phyloP scores from a whole-genome alignment of 2,797 vertebrate genomes.

The Dicrostonyx torquatus region DNA sequence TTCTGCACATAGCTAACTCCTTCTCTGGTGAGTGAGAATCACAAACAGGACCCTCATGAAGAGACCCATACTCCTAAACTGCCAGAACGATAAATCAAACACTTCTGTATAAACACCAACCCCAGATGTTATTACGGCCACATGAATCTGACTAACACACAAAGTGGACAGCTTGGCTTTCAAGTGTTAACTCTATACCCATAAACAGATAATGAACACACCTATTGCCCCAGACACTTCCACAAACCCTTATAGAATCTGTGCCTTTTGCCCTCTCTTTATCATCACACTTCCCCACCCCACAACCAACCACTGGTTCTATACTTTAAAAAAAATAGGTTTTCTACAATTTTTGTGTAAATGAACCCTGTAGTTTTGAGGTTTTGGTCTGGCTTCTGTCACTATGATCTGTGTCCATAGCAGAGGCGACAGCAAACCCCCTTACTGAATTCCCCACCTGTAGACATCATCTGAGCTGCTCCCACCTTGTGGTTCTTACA shows the following conservation, averaged over 20 bases:
- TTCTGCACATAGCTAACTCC: not conserved
- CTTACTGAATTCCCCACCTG: not conserved
- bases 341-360: not conserved
- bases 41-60: not conserved
- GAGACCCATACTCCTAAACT: not conserved
- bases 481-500: not conserved
- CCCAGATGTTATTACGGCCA: not conserved
- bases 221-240: not conserved
- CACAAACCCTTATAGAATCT: not conserved
- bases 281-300: not conserved
- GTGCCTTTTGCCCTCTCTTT: not conserved
- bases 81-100: not conserved
- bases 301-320: not conserved
- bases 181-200: not conserved
- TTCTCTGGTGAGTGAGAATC: not conserved
- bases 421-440: accelerated
- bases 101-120: not conserved
- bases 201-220: not conserved
- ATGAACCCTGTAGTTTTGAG: not conserved
- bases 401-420: too few species aligned
- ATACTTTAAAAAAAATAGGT: not conserved
- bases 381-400: not conserved
- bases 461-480: too few species aligned
- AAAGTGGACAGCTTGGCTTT: not conserved
- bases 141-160: not conserved